Evolutionary conservation across 2,797 vertebrate species (phyloP).

Genomic region (Peromyscus nudipes): DNA sequence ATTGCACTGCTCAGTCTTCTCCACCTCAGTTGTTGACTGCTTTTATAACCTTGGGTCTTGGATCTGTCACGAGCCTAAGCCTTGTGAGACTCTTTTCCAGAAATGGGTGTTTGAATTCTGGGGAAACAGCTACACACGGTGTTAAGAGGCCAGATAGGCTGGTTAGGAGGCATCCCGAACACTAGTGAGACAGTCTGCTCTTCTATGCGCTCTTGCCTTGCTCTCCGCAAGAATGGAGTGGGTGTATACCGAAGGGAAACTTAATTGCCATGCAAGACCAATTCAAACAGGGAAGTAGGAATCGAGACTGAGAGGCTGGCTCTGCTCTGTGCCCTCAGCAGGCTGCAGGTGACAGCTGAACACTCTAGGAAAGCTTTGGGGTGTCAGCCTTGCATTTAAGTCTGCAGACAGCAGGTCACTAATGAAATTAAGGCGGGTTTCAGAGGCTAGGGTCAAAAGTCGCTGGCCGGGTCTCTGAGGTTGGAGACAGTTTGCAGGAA

Average conservation of each 20-base stretch:
- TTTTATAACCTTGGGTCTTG: not conserved
- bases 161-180: not conserved
- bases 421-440: not conserved
- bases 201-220: not conserved
- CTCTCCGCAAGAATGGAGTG: not conserved
- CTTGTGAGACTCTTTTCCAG: not conserved
- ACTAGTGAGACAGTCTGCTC: not conserved
- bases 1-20: not conserved
- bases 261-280: not conserved
- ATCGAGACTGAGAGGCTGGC: not conserved
- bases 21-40: not conserved
- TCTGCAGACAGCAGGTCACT: not conserved
- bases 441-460: not conserved
- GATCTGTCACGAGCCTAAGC: not conserved
- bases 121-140: not conserved
- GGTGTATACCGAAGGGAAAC: not conserved
- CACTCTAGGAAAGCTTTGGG: not conserved
- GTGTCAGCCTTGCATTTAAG: not conserved
- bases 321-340: not conserved
- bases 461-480: too few relatives aligned
- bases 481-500: not conserved
- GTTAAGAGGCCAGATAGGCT: not conserved
- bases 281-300: not conserved
- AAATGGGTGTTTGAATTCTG: not conserved
- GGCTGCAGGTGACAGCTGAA: not conserved